phyloP scores from a whole-genome alignment of 1,140 invertebrate species.

The Leptonema lineaticorne region DNA sequence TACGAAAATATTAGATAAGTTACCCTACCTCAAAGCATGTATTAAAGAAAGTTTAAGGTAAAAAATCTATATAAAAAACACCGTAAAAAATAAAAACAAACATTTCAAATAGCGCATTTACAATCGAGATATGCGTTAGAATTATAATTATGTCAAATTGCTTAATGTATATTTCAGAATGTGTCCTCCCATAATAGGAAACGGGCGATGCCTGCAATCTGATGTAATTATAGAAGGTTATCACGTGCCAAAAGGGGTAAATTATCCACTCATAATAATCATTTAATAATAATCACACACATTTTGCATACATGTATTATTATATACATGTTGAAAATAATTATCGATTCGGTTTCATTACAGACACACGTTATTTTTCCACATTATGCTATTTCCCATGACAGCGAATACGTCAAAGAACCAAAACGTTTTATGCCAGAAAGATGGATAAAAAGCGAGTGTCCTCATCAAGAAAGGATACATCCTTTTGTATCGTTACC shows the following conservation, averaged over 20 bases:
- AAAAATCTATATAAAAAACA: too few species aligned
- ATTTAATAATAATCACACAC: background rate
- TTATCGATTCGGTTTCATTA: constrained; percentile 40
- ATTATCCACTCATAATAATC: constrained; percentile 5
- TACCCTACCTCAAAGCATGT: constrained; percentile 82
- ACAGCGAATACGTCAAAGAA: constrained; percentile 64
- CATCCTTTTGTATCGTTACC: constrained; percentile 78
- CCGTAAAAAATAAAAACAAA: too few species aligned
- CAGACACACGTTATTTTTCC: constrained; percentile 81
- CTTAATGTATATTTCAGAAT: constrained; percentile 59
- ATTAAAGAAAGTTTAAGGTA: constrained; percentile 88
- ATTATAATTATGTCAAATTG: too few species aligned
- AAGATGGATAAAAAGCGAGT: constrained; percentile 62
- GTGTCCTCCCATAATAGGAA: constrained; percentile 85
- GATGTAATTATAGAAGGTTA: constrained; percentile 81
- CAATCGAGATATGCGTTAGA: too few species aligned
- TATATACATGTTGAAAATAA: background rate
- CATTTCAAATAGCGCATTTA: too few species aligned
- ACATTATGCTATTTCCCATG: constrained; percentile 77
- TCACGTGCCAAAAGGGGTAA: constrained; percentile 84
- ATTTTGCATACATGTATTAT: background rate
- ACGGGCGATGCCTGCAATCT: constrained; percentile 76
- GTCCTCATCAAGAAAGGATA: constrained; percentile 37
- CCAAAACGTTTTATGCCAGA: constrained; percentile 66
- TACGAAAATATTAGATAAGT: constrained; percentile 64